phyloP scores from a whole-genome alignment of 2,888 invertebrate genomes.

The Azorinus chamasolen region DNA sequence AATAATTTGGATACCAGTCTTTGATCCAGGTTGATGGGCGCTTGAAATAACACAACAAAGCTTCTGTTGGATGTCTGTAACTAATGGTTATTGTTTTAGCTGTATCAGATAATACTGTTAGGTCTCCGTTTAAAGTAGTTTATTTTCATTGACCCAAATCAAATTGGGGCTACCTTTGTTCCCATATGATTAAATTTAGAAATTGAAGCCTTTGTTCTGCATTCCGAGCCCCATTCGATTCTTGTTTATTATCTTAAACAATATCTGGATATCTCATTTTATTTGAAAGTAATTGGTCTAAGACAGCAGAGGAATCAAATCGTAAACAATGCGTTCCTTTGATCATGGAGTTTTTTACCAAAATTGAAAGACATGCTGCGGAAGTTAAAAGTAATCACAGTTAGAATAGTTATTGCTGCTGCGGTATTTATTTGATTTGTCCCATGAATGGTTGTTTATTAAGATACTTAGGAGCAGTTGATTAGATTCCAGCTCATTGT shows the following conservation, averaged over 20 bases:
- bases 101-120: constrained; percentile 54
- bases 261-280: constrained; percentile 61
- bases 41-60: constrained; percentile 65
- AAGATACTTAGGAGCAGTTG: neutral
- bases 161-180: constrained; percentile 63
- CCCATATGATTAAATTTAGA: constrained; percentile 53
- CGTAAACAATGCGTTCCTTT: constrained; percentile 60
- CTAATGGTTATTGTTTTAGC: constrained; percentile 66
- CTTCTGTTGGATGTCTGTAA: constrained; percentile 56
- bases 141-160: constrained; percentile 68
- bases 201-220: constrained; percentile 50
- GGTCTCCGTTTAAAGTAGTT: constrained; percentile 55
- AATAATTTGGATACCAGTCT: constrained; percentile 60
- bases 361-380: constrained; percentile 36
- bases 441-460: constrained; percentile 11
- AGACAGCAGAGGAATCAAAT: constrained; percentile 61
- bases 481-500: constrained; percentile 10
- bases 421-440: constrained; percentile 1
- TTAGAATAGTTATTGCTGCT: constrained; percentile 3
- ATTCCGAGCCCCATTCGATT: constrained; percentile 52
- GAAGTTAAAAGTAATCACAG: constrained; percentile 3
- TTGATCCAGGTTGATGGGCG: constrained; percentile 64
- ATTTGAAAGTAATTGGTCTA: constrained; percentile 59
- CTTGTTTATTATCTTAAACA: constrained; percentile 59
- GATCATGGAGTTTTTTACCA: constrained; percentile 30